phyloP scores from a whole-genome alignment of 2,113 vertebrate species.

The Caloenas nicobarica region DNA sequence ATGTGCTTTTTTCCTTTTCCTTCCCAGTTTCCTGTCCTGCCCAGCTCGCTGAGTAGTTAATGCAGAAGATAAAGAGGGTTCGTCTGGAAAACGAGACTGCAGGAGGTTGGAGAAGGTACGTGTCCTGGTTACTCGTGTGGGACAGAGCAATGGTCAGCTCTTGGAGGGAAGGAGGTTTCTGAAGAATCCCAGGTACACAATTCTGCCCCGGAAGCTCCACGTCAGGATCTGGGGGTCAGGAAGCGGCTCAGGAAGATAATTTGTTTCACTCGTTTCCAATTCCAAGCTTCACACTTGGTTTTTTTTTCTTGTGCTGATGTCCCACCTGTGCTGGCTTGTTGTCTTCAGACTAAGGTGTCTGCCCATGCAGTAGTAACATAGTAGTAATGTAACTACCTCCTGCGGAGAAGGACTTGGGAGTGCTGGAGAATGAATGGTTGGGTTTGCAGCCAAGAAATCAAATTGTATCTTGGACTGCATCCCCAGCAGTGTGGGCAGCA shows the following conservation, averaged over 20 bases:
- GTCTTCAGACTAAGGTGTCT: background rate
- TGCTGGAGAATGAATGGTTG: too few species aligned
- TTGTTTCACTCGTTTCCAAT: background rate
- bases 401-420: too few species aligned
- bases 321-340: background rate
- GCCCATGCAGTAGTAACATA: too few species aligned
- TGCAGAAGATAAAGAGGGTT: slow-evolving; percentile 93
- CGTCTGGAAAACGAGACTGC: slow-evolving; percentile 87
- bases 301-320: background rate
- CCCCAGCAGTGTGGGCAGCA: too few species aligned
- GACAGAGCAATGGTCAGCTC: background rate
- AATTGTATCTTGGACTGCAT: too few species aligned
- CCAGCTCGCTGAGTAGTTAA: slow-evolving; percentile 83
- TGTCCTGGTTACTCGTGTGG: background rate
- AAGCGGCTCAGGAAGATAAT: background rate
- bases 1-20: background rate
- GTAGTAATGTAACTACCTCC: too few species aligned
- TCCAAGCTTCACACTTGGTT: background rate
- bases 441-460: too few species aligned
- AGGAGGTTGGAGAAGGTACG: slow-evolving; percentile 85
- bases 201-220: background rate
- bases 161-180: background rate
- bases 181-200: background rate
- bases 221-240: background rate
- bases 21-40: slow-evolving; percentile 81